Evolutionary conservation across 2,797 vertebrate genomes (phyloP).

Genomic region (Pristis pectinata): DNA sequence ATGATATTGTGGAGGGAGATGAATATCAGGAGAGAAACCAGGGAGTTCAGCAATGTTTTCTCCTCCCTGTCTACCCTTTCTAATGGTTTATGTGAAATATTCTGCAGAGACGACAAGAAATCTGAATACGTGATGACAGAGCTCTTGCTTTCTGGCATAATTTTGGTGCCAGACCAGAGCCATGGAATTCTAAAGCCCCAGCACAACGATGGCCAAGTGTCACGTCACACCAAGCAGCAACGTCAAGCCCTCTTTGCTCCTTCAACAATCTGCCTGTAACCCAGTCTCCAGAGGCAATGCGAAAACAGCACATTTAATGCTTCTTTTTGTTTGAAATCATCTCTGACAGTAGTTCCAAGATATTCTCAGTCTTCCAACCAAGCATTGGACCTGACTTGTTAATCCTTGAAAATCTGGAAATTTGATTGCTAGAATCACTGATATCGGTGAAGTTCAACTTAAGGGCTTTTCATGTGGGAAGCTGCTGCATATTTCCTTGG

Average conservation of each 20-base stretch:
- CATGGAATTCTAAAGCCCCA: background rate
- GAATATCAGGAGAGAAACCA: background rate
- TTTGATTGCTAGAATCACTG: no score
- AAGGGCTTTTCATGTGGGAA: no score
- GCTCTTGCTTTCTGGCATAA: background rate
- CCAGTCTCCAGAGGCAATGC: background rate
- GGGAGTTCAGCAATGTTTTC: background rate
- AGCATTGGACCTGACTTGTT: background rate
- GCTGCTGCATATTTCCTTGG: background rate
- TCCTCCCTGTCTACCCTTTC: background rate
- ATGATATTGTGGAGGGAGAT: background rate
- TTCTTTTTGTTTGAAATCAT: background rate
- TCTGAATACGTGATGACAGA: background rate
- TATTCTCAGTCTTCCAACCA: background rate
- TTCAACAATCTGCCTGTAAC: background rate
- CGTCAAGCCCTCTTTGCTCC: background rate
- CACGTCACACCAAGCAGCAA: background rate
- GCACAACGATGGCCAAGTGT: no score
- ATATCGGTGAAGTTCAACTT: background rate
- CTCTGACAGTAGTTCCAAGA: background rate
- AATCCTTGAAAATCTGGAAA: background rate
- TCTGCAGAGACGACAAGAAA: background rate
- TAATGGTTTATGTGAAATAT: background rate
- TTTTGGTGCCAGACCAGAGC: background rate
- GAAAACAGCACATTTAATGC: background rate